phyloP scores from a whole-genome alignment of 1,140 invertebrate genomes.

The Brachionus plicatilis region DNA sequence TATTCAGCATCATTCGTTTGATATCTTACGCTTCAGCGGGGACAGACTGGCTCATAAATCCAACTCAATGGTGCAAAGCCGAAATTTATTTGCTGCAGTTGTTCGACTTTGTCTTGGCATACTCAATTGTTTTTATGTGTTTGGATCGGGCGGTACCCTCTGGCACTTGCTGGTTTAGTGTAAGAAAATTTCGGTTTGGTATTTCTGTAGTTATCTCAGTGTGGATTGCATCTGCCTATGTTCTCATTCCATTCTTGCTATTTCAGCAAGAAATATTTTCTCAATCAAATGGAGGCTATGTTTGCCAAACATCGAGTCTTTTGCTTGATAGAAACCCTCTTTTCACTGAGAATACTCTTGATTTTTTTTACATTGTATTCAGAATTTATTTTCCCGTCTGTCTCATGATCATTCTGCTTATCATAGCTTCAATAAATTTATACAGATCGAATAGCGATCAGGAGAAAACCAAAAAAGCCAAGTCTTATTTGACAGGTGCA shows the following conservation, averaged over 20 bases:
- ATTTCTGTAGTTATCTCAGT: constrained; percentile 10
- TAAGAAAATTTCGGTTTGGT: constrained; percentile 8
- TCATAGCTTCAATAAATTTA: constrained; percentile 12
- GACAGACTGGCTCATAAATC: constrained; percentile 7
- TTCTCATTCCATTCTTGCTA: constrained; percentile 23
- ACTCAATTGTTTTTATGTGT: constrained; percentile 39
- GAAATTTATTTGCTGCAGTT: constrained; percentile 32
- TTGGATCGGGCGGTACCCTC: background rate
- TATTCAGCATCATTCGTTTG: constrained; percentile 19
- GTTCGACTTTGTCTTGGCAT: constrained; percentile 33
- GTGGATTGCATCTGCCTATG: constrained; percentile 33
- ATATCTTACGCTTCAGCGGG: constrained; percentile 3
- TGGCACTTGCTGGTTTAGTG: background rate
- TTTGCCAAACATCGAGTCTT: background rate
- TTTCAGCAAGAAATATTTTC: constrained; percentile 5
- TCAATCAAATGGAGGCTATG: constrained; percentile 22
- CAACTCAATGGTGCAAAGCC: constrained; percentile 34
- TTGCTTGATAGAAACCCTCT: background rate
- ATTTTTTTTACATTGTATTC: constrained; percentile 35
- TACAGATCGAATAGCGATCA: background rate
- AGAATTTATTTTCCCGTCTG: constrained; percentile 15
- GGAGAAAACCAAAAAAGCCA: background rate
- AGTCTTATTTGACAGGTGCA: background rate
- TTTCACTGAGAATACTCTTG: background rate
- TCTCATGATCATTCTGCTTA: constrained; percentile 8